Conservation (phyloP, 1,140 invertebrate species). For the Brachionus angularis region DNA sequence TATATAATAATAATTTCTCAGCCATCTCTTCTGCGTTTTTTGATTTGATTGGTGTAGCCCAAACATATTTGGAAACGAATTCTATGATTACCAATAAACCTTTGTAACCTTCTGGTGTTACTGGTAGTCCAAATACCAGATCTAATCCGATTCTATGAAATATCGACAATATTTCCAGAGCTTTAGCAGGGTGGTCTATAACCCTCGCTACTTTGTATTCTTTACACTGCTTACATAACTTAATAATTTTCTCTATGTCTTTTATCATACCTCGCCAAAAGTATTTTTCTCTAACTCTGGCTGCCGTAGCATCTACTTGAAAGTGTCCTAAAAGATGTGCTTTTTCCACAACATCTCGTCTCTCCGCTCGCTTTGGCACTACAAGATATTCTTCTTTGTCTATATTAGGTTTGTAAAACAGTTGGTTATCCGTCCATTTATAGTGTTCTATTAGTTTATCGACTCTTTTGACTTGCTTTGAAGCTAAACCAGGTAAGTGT, state of each 20-base stretch:
- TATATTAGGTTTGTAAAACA: not conserved
- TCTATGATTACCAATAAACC: not conserved
- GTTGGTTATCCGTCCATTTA: not conserved
- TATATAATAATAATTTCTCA: not conserved
- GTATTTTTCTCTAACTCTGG: not conserved
- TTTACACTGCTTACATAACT: not conserved
- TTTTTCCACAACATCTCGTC: not conserved
- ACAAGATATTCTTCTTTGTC: not conserved
- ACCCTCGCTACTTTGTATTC: not conserved
- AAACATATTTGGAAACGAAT: not conserved
- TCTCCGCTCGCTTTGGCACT: not conserved
- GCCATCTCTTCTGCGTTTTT: not conserved
- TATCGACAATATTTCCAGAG: not conserved
- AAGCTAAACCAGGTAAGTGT: not conserved
- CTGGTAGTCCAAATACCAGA: not conserved
- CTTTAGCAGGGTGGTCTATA: not conserved
- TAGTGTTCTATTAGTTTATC: not conserved
- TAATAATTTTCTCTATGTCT: not conserved
- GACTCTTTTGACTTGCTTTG: not conserved
- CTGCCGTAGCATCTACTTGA: not conserved
- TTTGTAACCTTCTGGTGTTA: not conserved
- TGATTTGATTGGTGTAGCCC: not conserved
- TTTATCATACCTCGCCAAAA: not conserved
- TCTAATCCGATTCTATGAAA: not conserved
- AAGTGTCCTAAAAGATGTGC: not conserved